Evolutionary conservation across 2,113 vertebrate genomes (phyloP), one percentile per base, ranked within the genome.

Genomic region (Geococcyx californianus): DNA sequence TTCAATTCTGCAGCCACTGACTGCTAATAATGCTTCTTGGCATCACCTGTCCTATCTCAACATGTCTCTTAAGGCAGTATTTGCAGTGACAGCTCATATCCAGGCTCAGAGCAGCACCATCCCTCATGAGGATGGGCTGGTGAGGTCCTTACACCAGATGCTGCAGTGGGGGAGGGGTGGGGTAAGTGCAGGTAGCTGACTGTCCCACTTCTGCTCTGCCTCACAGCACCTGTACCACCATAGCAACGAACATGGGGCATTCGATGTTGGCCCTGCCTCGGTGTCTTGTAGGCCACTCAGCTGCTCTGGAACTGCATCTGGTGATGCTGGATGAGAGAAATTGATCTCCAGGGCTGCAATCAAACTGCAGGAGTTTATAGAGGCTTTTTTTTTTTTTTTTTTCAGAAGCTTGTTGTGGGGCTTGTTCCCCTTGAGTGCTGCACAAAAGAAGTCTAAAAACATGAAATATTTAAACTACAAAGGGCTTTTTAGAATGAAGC

Each of bases 231-330:
- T 54, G n/a, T 3, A 3, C 21, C 63, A 58, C 25, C 40, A 8
- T 1, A 34, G 18, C 20, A 31, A 9, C 15, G 24, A 55, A 67
- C 44, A 54, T 0, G 2, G 17, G 9, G 16, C 14, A 34, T 24
- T 73, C 60, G 29, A 2, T 12, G 24, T 19, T 13, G 11, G 13
- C 28, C 68, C 59, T 69, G 38, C 42, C 59, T 66, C 7, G 6
- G 3, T 11, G 18, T 38, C 45, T 23, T 45, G 9, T 40, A 16
- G 29, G 40, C 9, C 44, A 59, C 16, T 2, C 11, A 3, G n/a
- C 17, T 51, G 38, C 49, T 72, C 47, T 54, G 40, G 31, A 79
- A 5, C n/a, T 66, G 38, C 40, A 26, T 17, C 10, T 24, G 2
- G 16, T 44, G n/a, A 60, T 40, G 13, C 62, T 72, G 28, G 21